phyloP scores from a whole-genome alignment of 2,888 invertebrate species.

The Dicranocentrus wangi region DNA sequence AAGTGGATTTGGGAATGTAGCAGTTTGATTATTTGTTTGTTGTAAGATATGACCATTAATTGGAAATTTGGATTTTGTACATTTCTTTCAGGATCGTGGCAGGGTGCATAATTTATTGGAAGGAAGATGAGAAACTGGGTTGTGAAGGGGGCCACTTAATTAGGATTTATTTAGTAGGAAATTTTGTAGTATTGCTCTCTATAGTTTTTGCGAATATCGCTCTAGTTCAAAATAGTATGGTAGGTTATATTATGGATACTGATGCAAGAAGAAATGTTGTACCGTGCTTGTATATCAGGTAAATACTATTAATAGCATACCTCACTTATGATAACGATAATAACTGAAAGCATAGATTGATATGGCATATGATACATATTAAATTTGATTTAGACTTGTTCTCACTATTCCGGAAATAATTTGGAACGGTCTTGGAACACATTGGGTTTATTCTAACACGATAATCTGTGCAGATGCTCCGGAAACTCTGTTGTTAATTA shows the following conservation, averaged over 20 bases:
- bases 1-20: neutral
- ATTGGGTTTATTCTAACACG: slow-evolving; percentile 85
- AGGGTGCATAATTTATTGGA: slow-evolving; percentile 71
- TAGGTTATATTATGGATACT: slow-evolving; percentile 73
- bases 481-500: slow-evolving; percentile 80
- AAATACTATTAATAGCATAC: slow-evolving; percentile 32
- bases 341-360: neutral
- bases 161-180: slow-evolving; percentile 82
- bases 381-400: slow-evolving; percentile 78
- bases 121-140: slow-evolving; percentile 75
- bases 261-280: slow-evolving; percentile 70
- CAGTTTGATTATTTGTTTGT: no score
- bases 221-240: slow-evolving; percentile 74
- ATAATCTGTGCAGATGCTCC: slow-evolving; percentile 79
- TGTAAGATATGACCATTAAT: neutral
- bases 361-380: slow-evolving; percentile 1
- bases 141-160: slow-evolving; percentile 85
- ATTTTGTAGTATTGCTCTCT: slow-evolving; percentile 74
- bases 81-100: slow-evolving; percentile 68
- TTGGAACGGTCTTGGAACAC: slow-evolving; percentile 86
- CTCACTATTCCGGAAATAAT: slow-evolving; percentile 85
- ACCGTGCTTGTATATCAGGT: slow-evolving; percentile 72
- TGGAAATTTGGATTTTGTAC: neutral
- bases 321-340: neutral
- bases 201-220: slow-evolving; percentile 75